Conservation (phyloP, 1,140 invertebrate species). For the Araneus ventricosus region DNA sequence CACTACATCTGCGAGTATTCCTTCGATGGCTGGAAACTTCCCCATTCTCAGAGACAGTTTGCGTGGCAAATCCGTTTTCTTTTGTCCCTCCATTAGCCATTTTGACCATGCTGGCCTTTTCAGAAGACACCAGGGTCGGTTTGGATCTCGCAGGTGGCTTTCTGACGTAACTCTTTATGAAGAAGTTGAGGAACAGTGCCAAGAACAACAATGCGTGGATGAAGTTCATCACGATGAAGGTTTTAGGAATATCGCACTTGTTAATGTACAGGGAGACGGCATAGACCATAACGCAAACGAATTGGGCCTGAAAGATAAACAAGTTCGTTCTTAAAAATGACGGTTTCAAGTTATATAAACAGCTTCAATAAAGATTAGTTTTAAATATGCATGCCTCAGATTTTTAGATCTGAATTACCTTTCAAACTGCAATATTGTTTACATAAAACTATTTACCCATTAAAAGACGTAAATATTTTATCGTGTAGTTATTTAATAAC, state of each 20-base stretch:
- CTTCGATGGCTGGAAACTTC: not conserved
- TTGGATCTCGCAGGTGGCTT: not conserved
- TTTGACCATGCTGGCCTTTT: not conserved
- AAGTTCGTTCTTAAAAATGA: too few species aligned
- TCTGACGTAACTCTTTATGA: constrained; percentile 43
- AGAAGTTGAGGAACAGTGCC: constrained; percentile 62
- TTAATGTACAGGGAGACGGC: constrained; percentile 30
- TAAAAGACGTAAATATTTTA: too few species aligned
- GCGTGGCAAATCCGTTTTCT: not conserved
- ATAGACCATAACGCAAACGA: constrained; percentile 30
- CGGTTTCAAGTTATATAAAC: too few species aligned
- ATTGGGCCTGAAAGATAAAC: not conserved
- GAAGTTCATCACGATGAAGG: constrained; percentile 58
- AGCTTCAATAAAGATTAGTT: too few species aligned
- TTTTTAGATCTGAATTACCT: too few species aligned
- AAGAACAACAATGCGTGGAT: constrained; percentile 66
- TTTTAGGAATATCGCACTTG: constrained; percentile 34
- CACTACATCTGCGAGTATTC: not conserved
- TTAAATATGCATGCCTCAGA: too few species aligned
- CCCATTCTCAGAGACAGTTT: not conserved
- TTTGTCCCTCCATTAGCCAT: too few species aligned
- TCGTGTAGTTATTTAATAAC: too few species aligned
- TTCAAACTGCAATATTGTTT: too few species aligned
- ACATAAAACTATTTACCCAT: too few species aligned
- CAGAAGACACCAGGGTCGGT: not conserved